Percentiles rank a stretch among this genome's conserved stretches.
These are phyloP conservation scores for Mionectes olivaceus DNA, from an alignment of 2,797 vertebrate genomes.

Conservation along the genomic window DNA sequence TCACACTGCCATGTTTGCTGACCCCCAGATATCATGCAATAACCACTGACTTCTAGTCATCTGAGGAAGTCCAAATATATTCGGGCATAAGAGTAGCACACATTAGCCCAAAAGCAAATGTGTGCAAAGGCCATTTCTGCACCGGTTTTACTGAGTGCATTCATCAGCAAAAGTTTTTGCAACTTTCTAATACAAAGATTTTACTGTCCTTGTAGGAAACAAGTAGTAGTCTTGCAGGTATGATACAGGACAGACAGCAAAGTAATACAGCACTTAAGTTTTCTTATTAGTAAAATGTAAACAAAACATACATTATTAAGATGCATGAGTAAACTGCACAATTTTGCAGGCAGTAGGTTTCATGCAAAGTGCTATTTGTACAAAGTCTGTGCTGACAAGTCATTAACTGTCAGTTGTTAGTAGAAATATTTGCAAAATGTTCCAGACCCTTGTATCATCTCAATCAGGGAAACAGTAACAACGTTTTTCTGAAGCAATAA, in stretches of 20 bases:
- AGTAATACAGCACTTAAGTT: background rate
- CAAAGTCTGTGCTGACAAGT: background rate
- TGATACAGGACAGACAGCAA: background rate
- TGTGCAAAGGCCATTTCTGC: background rate
- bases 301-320: background rate
- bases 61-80: background rate
- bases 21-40: accelerated
- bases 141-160: background rate
- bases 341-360: background rate
- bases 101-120: accelerated
- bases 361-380: background rate
- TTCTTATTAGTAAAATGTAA: background rate
- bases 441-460: background rate
- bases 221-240: background rate
- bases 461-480: background rate
- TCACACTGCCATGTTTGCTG: background rate
- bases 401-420: background rate
- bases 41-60: background rate
- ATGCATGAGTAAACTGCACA: background rate
- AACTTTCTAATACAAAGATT: background rate
- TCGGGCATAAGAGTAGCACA: accelerated
- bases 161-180: background rate
- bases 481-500: background rate
- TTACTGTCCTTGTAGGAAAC: background rate
- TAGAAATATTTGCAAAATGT: background rate